Evolutionary conservation across 1,140 invertebrate genomes (phyloP), one percentile per base, ranked within the genome.

Genomic region (Rhyzopertha dominica): DNA sequence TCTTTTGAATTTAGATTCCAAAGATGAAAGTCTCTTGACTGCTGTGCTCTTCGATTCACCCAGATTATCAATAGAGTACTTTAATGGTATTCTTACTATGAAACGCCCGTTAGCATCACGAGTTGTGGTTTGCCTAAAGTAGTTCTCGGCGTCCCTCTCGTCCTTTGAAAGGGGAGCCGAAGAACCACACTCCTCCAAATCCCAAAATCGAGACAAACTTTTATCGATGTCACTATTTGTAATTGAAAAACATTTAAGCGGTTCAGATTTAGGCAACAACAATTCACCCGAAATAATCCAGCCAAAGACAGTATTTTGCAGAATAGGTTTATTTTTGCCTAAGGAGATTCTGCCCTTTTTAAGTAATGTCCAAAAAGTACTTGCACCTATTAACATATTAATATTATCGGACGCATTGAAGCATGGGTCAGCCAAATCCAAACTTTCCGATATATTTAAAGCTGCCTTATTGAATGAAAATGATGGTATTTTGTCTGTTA

Each of bases 181-280:
- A n/a, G 35, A 29, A 23, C 30, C 40, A 42, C 14, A 24, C 30
- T 64, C 53, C 36, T 65, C 59, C 17, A 54, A 17, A 49, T 63
- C 53, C 53, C 56, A 64, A 50, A 65, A 58, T 51, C 45, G 47
- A 31, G 30, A 20, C 13, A 49, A 12, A 42, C 44, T 49, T 17
- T 50, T 12, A 41, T 45, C 34, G 2, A 51, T n/a, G 9, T n/a
- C 17, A 20, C 4, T 20, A 5, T 43, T 31, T 14, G 18, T 9
- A 10, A 24, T 13, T 30, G 8, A 13, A 20, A 35, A 9, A 19
- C 12, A 12, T 37, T 24, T 18, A 9, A 35, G n/a, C 7, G 14
- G 9, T 40, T 3, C 1, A 8, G 2, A 5, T 17, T 3, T 36
- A 13, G 26, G 5, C 17, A 43, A 19, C 20, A 9, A 14, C 18